Evolutionary conservation across 1,140 invertebrate species (phyloP), one percentile per base, ranked within the genome.

Genomic region (Melanaphis sacchari): DNA sequence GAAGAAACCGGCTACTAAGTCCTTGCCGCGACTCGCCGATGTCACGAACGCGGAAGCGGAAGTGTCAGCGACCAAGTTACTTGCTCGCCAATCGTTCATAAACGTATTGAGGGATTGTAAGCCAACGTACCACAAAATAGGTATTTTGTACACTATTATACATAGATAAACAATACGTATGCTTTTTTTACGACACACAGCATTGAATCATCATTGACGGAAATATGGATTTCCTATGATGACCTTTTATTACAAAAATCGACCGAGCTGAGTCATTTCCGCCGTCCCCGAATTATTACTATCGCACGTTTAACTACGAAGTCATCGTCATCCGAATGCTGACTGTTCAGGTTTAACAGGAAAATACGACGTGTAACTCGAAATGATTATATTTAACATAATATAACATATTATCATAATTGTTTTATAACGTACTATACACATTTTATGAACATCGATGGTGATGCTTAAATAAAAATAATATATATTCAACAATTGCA

Each of bases 11-110:
- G 18, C 43, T 21, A 21, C 85, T 36, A 6, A 36, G 87, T 89
- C 87, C 87, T 89, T 87, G 41, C 6, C 43, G 24, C 24, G 24
- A 31, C 18, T 6, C 26, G 22, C 1, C 31, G 46, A 52, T 88
- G 40, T 87, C 85, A 38, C 87, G 87, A 54, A 49, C 87, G 36
- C 87, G 87, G 87, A 89, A 89, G 87, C 46, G 87, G 87, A 89
- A 89, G 36, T 36, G 31, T n/a, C 46, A 46, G 21, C 40, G 43
- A 18, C 31, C 85, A 31, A 18, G 43, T 38, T 82, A 82, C 76
- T 82, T 38, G 36, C 1, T 43, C 21, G 43, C 24, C 40, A 40
- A 40, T 15, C 31, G n/a, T 31, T 26, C 36, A 82, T 82, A 81
- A 36, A 38, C 21, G 8, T 24, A 38, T 38, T 22, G n/a, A 82